Conservation (phyloP, 2,797 vertebrate species). For the Atherinosoma microstoma region DNA sequence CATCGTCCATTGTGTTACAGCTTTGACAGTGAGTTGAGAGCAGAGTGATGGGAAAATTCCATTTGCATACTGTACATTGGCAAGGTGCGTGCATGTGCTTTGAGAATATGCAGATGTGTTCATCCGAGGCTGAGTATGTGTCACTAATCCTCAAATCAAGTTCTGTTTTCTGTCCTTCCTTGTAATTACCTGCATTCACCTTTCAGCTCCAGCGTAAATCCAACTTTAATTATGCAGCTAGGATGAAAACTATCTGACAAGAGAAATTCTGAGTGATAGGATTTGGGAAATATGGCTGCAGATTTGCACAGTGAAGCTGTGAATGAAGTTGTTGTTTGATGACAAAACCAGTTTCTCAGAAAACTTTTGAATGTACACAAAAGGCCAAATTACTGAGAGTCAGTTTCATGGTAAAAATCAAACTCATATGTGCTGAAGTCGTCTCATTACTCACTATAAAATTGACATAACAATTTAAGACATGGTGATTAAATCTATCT, state of each 20-base stretch:
- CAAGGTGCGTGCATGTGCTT: slow-evolving; percentile 17
- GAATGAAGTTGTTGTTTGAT: background rate
- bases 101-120: slow-evolving; percentile 3
- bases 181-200: slow-evolving; percentile 49
- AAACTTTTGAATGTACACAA: slow-evolving; percentile 25
- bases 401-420: background rate
- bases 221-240: slow-evolving; percentile 41
- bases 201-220: slow-evolving; percentile 47
- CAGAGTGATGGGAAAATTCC: slow-evolving; percentile 8
- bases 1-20: background rate
- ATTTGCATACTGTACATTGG: background rate
- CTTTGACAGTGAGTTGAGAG: slow-evolving; percentile 26
- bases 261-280: slow-evolving; percentile 32
- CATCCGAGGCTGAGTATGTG: background rate
- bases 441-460: background rate
- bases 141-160: slow-evolving; percentile 27
- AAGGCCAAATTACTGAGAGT: slow-evolving; percentile 10
- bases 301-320: slow-evolving; percentile 2
- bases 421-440: background rate
- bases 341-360: slow-evolving; percentile 12
- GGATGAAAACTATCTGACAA: slow-evolving; percentile 41
- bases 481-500: background rate
- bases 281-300: slow-evolving; percentile 25
- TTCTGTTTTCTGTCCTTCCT: slow-evolving; percentile 11
- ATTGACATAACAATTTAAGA: background rate